These are phyloP conservation scores for Acrobasis repandana DNA, from an alignment of 2,888 invertebrate genomes.

Conservation along the genomic window DNA sequence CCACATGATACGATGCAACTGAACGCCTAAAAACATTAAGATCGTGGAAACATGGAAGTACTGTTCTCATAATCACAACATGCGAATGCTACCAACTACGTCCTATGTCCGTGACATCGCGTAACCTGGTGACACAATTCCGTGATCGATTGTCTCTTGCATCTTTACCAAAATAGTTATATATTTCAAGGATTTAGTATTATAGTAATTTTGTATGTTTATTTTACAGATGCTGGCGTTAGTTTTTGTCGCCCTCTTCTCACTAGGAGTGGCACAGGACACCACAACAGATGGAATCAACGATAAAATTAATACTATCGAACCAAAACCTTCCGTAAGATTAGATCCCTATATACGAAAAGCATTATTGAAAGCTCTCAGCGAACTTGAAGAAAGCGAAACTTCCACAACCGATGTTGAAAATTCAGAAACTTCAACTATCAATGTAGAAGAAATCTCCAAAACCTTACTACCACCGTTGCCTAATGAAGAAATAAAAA, in stretches of 20 bases:
- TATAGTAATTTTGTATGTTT: constrained; percentile 34
- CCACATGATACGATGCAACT: constrained; percentile 55
- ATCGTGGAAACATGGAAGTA: constrained; percentile 63
- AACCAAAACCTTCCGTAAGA: constrained; percentile 81
- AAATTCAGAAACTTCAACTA: constrained; percentile 49
- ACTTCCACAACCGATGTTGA: constrained; percentile 72
- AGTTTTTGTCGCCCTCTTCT: constrained; percentile 50
- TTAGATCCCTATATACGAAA: constrained; percentile 89
- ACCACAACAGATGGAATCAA: constrained; percentile 51
- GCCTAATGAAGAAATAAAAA: constrained; percentile 69
- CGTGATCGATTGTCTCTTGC: background rate
- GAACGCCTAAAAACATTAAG: constrained; percentile 54
- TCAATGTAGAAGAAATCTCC: constrained; percentile 58
- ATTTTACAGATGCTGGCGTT: constrained; percentile 63
- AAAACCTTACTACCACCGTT: constrained; percentile 45
- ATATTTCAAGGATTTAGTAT: too few relatives aligned
- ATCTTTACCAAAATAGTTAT: background rate
- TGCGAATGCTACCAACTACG: constrained; percentile 27
- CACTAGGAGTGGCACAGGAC: constrained; percentile 57
- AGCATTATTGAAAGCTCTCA: constrained; percentile 89
- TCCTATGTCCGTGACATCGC: constrained; percentile 18
- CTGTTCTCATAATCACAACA: constrained; percentile 39
- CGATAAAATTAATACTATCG: constrained; percentile 71
- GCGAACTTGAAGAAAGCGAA: constrained; percentile 87
- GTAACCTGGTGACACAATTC: constrained; percentile 7